Evolutionary conservation across 2,113 vertebrate genomes (phyloP), one percentile per base, ranked within the genome.

Genomic region (Diglossa brunneiventris): DNA sequence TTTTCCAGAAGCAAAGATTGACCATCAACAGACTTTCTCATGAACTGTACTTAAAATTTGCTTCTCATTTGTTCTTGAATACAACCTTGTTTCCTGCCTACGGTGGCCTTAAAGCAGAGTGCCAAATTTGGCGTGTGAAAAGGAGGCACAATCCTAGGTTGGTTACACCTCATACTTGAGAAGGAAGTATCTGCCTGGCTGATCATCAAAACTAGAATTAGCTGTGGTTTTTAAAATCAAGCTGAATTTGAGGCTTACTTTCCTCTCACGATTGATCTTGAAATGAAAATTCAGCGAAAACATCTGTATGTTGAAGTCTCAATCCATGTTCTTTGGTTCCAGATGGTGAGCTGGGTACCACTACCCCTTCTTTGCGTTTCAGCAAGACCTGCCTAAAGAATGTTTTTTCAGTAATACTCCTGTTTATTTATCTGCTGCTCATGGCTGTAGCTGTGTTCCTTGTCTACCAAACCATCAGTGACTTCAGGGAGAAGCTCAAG

Each of bases 381-480:
- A 99, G 98, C 97, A 99, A 99, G 98, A 97, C 96, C 50, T 99
- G 99, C 92, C 97, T 99, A 77, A 99, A 99, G 97, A 99, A 99
- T 49, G 97, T 99, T 79, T 99, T 99, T 95, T 99, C 98, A 0
- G 98, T 99, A 46, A 96, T 99, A 94, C 99, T 99, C 41, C 98
- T 99, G 95, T 97, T 99, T 96, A 98, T 99, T 97, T 99, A 99
- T 97, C 97, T 99, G 96, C 88, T 99, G 95, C 98, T 99, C 83
- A 99, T 99, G 76, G 98, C 98, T 1, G 99, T 99, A 67, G 99
- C 99, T 0, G 98, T 97, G 44, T 99, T 99, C 97, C 98, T 99
- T 94, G 99, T 99, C 94, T 99, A 99, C 96, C 99, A 99, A 97
- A 99, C 99, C 84, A 99, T 99, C 97, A 98, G 97, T 1, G 99